A percentile compares a stretch with the other conserved stretches of the same genome.
Conservation (phyloP, 1,140 invertebrate species). For the Pygmarrhopalites habei region DNA sequence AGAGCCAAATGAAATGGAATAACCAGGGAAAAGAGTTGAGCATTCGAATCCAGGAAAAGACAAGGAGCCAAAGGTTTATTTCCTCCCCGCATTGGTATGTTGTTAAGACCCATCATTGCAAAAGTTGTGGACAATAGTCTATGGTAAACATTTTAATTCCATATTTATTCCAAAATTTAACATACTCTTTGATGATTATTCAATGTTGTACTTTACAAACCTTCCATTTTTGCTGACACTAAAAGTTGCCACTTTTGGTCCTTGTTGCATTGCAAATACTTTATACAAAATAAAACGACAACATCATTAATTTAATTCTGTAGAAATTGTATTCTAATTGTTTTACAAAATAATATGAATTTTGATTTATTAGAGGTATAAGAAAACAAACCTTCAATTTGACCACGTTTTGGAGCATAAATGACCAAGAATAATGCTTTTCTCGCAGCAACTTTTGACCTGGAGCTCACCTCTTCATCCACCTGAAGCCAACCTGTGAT, state of each 20-base stretch:
- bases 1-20: conserved; percentile 85
- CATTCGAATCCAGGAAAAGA: conserved; percentile 72
- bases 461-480: conserved; percentile 52
- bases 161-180: too few species aligned
- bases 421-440: conserved; percentile 70
- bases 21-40: conserved; percentile 66
- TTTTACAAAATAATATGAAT: too few species aligned
- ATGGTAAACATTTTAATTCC: too few species aligned
- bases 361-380: too few species aligned
- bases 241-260: conserved; percentile 80
- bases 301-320: too few species aligned
- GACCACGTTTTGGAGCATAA: conserved; percentile 72
- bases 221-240: conserved; percentile 72
- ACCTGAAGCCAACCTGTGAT: conserved; percentile 58
- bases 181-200: too few species aligned
- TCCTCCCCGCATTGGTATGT: conserved; percentile 42
- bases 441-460: conserved; percentile 44
- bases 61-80: conserved; percentile 59
- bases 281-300: too few species aligned
- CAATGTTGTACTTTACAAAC: too few species aligned
- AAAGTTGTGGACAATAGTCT: background rate
- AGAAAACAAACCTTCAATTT: too few species aligned
- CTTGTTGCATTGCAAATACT: conserved; percentile 79
- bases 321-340: too few species aligned
- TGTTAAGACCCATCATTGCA: conserved; percentile 58